Conservation (phyloP, 2,888 invertebrate species). For the Diploptera punctata region DNA sequence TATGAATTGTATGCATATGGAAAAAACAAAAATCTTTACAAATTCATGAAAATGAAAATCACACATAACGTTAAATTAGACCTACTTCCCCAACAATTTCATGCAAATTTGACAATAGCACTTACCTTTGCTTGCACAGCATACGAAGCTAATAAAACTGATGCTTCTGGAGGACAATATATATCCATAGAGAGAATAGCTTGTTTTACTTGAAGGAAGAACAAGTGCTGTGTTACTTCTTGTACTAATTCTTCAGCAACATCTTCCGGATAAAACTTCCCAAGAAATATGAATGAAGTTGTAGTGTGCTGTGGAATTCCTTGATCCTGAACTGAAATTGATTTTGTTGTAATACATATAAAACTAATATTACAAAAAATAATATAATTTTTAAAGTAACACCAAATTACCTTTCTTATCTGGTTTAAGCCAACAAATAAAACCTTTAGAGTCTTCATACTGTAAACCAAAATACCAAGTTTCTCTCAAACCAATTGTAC, state of each 20-base stretch:
- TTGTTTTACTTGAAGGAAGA: conserved; percentile 97
- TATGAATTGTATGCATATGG: too few species aligned
- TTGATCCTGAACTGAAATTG: conserved; percentile 88
- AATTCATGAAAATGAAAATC: too few species aligned
- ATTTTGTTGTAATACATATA: too few species aligned
- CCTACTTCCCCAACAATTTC: too few species aligned
- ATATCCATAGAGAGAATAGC: conserved; percentile 98
- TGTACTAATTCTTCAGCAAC: conserved; percentile 97
- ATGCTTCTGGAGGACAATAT: conserved; percentile 98
- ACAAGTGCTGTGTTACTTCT: conserved; percentile 97
- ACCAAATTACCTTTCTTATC: conserved; percentile 85
- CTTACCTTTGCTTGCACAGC: conserved; percentile 94
- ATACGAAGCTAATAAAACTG: conserved; percentile 95
- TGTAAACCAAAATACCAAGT: conserved; percentile 98
- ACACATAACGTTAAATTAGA: too few species aligned
- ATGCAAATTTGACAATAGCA: too few species aligned
- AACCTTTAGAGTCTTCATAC: conserved; percentile 91
- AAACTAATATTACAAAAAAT: too few species aligned
- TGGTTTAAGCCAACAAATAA: conserved; percentile 92
- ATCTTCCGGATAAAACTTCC: conserved; percentile 98
- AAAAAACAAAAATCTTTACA: too few species aligned
- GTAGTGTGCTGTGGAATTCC: conserved; percentile 81
- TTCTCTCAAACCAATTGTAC: conserved; percentile 93
- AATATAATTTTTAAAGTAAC: too few species aligned
- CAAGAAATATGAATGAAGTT: conserved; percentile 94